A percentile compares a stretch with the other conserved stretches of the same genome.
Conservation (phyloP, 1,140 invertebrate genomes). For the Bombus superbus region DNA sequence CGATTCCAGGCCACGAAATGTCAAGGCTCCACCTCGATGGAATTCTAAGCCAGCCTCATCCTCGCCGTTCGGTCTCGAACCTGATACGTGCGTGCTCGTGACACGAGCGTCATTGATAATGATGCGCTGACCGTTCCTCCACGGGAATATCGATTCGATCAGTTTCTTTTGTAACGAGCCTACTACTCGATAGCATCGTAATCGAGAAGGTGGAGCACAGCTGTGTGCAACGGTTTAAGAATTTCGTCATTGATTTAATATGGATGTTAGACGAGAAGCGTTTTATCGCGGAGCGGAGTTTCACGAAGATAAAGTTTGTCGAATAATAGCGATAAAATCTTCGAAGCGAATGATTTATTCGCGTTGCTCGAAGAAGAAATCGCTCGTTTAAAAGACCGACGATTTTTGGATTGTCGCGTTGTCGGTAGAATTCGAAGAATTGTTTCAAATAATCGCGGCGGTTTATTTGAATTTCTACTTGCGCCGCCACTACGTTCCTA, state of each 20-base stretch:
- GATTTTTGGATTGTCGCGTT: too few relatives aligned
- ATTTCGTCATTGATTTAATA: background rate
- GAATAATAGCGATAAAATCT: too few relatives aligned
- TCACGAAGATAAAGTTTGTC: too few relatives aligned
- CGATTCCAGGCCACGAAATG: conserved; percentile 78
- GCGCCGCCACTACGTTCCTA: too few relatives aligned
- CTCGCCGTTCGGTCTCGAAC: conserved; percentile 43
- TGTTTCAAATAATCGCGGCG: too few relatives aligned
- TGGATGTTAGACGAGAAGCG: too few relatives aligned
- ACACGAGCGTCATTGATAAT: conserved; percentile 48
- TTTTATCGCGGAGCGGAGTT: too few relatives aligned
- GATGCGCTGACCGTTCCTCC: conserved; percentile 25
- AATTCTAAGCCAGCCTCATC: conserved; percentile 71
- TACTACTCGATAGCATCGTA: background rate
- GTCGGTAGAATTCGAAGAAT: too few relatives aligned
- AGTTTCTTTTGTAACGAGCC: conserved; percentile 31
- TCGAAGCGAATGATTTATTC: too few relatives aligned
- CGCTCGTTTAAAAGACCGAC: too few relatives aligned
- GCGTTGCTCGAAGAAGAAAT: too few relatives aligned
- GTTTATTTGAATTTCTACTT: too few relatives aligned
- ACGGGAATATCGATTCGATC: conserved; percentile 50
- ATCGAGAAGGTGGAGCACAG: background rate
- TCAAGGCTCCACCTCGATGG: conserved; percentile 76
- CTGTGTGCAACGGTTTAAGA: background rate
- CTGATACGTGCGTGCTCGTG: conserved; percentile 40